Percentiles rank a stretch among this genome's conserved stretches.
phyloP scores from a whole-genome alignment of 2,797 vertebrate genomes.

The Aldrovandia affinis region DNA sequence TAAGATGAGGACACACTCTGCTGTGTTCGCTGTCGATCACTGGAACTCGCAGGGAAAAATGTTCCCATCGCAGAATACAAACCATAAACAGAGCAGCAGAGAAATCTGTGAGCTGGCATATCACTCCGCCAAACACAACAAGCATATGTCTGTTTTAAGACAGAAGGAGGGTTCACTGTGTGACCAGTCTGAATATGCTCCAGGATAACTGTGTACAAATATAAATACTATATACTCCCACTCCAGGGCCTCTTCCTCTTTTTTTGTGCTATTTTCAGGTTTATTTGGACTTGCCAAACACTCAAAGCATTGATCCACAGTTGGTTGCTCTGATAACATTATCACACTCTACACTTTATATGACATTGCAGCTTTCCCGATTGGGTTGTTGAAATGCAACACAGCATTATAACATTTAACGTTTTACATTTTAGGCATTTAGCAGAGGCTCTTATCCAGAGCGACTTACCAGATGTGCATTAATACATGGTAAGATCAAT shows the following conservation, averaged over 20 bases:
- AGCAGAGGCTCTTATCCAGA: too few relatives aligned
- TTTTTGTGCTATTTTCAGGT: slow-evolving; percentile 34
- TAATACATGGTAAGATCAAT: too few relatives aligned
- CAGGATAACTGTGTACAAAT: slow-evolving; percentile 35
- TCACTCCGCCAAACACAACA: slow-evolving; percentile 40
- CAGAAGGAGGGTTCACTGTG: slow-evolving; percentile 6
- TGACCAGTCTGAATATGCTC: slow-evolving; percentile 30
- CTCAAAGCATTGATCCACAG: slow-evolving; percentile 37
- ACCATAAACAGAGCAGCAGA: neutral
- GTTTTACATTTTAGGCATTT: too few relatives aligned
- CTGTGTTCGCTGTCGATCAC: neutral
- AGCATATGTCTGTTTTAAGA: slow-evolving; percentile 48
- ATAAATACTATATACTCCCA: slow-evolving; percentile 13
- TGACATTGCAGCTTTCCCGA: neutral
- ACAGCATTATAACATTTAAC: neutral
- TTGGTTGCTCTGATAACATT: neutral
- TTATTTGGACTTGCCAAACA: slow-evolving; percentile 44
- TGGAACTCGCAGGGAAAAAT: neutral
- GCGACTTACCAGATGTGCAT: too few relatives aligned
- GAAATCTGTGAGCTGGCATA: neutral
- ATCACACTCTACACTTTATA: neutral
- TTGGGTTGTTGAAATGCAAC: neutral
- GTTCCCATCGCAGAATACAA: neutral
- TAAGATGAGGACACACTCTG: neutral
- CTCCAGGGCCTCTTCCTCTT: slow-evolving; percentile 25